Conservation (phyloP, 2,888 invertebrate genomes). For the Mycalesis mineus region DNA sequence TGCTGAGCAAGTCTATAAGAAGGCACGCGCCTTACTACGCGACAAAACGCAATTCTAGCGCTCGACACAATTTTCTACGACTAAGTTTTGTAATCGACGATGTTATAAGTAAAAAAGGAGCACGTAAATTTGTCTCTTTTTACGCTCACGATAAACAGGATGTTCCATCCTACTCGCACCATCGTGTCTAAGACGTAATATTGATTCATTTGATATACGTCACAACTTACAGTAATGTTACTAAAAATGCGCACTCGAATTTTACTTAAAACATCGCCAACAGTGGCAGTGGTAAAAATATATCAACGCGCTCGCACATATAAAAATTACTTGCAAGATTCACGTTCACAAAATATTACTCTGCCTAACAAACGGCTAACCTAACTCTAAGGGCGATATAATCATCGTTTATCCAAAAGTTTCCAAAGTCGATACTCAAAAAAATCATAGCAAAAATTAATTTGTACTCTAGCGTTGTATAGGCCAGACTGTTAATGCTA, state of each 20-base stretch:
- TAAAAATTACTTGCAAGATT: conserved; percentile 46
- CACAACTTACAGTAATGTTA: too few relatives aligned
- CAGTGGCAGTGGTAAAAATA: conserved; percentile 74
- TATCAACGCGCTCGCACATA: conserved; percentile 38
- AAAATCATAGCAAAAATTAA: conserved; percentile 35
- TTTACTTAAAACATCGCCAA: conserved; percentile 19
- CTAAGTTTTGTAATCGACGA: conserved; percentile 26
- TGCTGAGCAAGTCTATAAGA: conserved; percentile 42
- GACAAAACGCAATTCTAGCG: conserved; percentile 10
- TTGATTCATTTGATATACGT: too few relatives aligned
- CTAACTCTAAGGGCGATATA: conserved; percentile 41
- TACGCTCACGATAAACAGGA: too few relatives aligned
- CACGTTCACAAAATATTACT: conserved; percentile 63
- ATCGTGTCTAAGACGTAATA: too few relatives aligned
- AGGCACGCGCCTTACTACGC: conserved; percentile 25
- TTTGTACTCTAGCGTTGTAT: conserved; percentile 60
- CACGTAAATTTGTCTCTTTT: neutral
- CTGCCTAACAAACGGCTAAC: conserved; percentile 50
- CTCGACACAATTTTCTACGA: conserved; percentile 40
- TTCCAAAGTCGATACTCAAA: conserved; percentile 26
- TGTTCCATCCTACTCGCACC: too few relatives aligned
- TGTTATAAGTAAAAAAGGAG: neutral
- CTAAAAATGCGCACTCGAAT: too few relatives aligned
- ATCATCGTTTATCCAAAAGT: conserved; percentile 21
- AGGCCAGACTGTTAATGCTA: conserved; percentile 41